These are phyloP conservation scores for Molanna angustata DNA, from an alignment of 2,888 invertebrate genomes.

Conservation along the genomic window DNA sequence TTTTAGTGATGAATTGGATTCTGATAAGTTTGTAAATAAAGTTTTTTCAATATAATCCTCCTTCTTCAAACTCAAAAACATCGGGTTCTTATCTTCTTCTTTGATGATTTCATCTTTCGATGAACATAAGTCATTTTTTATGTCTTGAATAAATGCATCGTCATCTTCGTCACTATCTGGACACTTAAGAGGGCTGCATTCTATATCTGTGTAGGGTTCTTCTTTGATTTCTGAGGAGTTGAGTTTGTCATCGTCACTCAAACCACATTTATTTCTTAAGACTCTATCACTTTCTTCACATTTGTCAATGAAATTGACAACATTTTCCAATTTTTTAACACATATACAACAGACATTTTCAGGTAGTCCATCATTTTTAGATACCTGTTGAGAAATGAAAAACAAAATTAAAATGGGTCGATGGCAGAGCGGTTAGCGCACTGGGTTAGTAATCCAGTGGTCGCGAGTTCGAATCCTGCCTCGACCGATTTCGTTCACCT, in stretches of 20 bases:
- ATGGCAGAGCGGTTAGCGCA: no score
- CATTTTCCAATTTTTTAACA: conserved; percentile 13
- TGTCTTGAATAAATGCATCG: no score
- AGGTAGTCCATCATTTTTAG: conserved; percentile 16
- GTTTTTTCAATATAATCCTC: no score
- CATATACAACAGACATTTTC: conserved; percentile 10
- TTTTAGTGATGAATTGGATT: no score
- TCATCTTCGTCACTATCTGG: not conserved
- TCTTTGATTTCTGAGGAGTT: conserved; percentile 1
- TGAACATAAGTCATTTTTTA: no score
- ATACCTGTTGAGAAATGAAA: conserved; percentile 3
- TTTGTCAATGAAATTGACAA: conserved; percentile 16
- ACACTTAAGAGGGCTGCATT: not conserved
- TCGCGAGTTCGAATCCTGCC: no score
- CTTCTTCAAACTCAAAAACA: no score
- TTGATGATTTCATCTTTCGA: not conserved
- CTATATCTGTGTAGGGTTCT: not conserved
- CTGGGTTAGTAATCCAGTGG: no score
- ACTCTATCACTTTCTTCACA: conserved; percentile 21
- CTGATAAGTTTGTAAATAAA: no score
- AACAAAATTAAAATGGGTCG: no score
- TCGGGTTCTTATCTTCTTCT: no score
- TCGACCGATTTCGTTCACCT: no score
- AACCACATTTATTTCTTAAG: conserved; percentile 8
- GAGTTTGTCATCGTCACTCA: not conserved